phyloP scores from a whole-genome alignment of 1,140 invertebrate species.

The Camponotus floridanus region DNA sequence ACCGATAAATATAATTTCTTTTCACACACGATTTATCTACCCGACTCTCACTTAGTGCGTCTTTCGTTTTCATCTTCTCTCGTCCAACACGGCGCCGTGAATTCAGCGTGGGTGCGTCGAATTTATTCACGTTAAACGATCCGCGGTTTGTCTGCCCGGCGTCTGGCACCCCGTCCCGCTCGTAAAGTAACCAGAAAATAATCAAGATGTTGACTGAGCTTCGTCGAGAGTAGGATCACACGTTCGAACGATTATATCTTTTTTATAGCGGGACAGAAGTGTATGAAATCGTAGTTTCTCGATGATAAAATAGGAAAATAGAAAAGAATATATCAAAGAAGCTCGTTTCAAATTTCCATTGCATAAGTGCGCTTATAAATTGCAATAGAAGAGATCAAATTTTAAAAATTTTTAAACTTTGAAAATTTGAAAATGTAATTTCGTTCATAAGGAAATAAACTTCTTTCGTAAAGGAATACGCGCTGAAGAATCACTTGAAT shows the following conservation, averaged over 20 bases:
- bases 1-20: slow-evolving; percentile 36
- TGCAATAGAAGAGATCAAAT: not conserved
- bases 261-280: slow-evolving; percentile 56
- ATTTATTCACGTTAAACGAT: slow-evolving; percentile 70
- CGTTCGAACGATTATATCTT: slow-evolving; percentile 63
- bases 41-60: not conserved
- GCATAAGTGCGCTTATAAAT: too few species aligned
- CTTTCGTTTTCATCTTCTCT: slow-evolving; percentile 15
- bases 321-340: slow-evolving; percentile 8
- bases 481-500: not conserved
- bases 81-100: slow-evolving; percentile 45
- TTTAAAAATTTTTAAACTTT: not conserved
- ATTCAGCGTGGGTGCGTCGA: slow-evolving; percentile 64
- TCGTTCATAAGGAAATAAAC: not conserved
- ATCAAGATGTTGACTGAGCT: slow-evolving; percentile 43
- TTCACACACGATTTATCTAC: slow-evolving; percentile 45
- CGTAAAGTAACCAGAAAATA: slow-evolving; percentile 72
- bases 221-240: slow-evolving; percentile 43
- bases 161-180: slow-evolving; percentile 69
- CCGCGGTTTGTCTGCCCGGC: slow-evolving; percentile 65
- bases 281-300: not conserved
- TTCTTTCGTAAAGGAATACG: not conserved
- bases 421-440: not conserved
- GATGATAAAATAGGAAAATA: not conserved
- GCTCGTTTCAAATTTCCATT: not conserved